A percentile compares a stretch with the other conserved stretches of the same genome.
Conservation (phyloP, 2,888 invertebrate species). For the Disparrhopalites patrizii region DNA sequence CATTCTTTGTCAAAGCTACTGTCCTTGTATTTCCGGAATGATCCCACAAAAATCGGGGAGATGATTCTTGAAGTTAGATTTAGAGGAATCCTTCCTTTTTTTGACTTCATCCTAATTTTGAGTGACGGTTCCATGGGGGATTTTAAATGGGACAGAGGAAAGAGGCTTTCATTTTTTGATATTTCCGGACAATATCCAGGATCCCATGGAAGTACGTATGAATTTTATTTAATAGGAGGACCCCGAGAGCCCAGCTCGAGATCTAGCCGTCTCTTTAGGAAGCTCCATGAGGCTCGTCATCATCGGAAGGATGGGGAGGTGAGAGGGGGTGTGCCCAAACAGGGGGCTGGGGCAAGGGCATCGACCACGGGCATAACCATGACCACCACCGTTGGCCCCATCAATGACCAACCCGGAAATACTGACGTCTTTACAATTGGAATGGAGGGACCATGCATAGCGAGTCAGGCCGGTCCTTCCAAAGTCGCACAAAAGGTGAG, state of each 20-base stretch:
- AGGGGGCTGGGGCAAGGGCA: no score
- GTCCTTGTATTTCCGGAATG: no score
- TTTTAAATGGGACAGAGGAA: neutral
- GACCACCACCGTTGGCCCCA: neutral
- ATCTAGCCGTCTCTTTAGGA: conserved; percentile 48
- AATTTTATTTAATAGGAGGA: conserved; percentile 25
- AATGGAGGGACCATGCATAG: conserved; percentile 32
- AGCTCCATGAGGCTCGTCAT: conserved; percentile 48
- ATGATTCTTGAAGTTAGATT: no score
- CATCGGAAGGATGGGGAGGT: conserved; percentile 36
- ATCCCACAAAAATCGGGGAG: no score
- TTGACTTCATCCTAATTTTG: neutral
- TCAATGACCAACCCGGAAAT: conserved; percentile 4
- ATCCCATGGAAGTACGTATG: neutral
- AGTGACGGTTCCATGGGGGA: neutral
- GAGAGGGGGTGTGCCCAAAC: conserved; percentile 21
- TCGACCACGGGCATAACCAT: neutral
- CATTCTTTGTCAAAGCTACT: no score
- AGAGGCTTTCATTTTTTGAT: no score
- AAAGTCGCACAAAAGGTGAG: conserved; percentile 42
- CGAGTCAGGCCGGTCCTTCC: conserved; percentile 25
- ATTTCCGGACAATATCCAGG: no score
- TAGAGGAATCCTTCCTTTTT: neutral
- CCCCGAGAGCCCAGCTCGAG: conserved; percentile 43
- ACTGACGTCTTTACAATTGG: neutral